Evolutionary conservation across 1,140 invertebrate species (phyloP), one percentile per base, ranked within the genome.

Genomic region (Oscheius sp.): DNA sequence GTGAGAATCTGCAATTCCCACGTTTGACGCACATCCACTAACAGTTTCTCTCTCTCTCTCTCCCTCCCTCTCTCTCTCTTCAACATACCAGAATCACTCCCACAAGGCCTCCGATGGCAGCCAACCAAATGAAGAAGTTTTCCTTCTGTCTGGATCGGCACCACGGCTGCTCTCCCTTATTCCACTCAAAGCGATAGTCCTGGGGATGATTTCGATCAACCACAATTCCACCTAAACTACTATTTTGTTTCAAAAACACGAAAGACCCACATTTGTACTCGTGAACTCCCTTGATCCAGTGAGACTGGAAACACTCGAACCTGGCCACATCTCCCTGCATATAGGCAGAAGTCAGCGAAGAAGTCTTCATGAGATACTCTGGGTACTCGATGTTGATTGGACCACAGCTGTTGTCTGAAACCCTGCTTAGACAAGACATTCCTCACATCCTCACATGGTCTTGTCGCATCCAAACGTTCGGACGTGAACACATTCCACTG

Each of bases 361-460:
- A 80, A 15, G 72, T 80, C 74, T 83, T 83, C 23, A 70, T 75
- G 71, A 83, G 65, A 55, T 84, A 83, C 63, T 83, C 82, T 10
- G 82, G 82, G 67, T 83, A 83, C 68, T 83, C 82, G 45, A 83
- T 84, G 59, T 83, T 83, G 71, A 83, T 83, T 18, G 82, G 80
- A 38, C 82, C 82, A 67, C 82, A 83, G 49, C 82, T 84, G 74
- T 83, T 83, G 70, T 84, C 80, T 82, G 59, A 80, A 77, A 35
- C 23, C 10, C 10, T 32, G 18, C 18, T 32, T 32, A n/a, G 3
- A 26, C 13, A 26, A 32, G 1, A 32, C 13, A 15, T 76, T 36
- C 10, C 20, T 46, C 32, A 31, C 26, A 45, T 3, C 26, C 68
- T 49, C 62, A 81, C 80, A 83, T 67, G 79, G 77, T 46, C 77